Conservation (phyloP, 37 sponge, comb jelly and placozoan species). For the Halisarca cf. caerulea region DNA sequence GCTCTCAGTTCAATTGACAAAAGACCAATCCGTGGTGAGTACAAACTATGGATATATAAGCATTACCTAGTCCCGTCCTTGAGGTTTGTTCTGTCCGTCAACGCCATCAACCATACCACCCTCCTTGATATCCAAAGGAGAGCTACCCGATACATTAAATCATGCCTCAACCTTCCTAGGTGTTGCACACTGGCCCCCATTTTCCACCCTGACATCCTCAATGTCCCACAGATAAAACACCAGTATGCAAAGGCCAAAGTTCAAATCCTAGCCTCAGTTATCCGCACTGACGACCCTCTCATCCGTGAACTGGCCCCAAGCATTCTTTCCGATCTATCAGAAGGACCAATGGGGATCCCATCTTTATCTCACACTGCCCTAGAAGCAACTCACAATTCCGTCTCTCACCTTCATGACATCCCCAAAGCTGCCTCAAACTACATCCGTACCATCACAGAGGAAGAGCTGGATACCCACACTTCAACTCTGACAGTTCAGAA, state of each 20-base stretch:
- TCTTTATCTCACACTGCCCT: not conserved
- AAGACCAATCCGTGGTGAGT: slow-evolving; percentile 37
- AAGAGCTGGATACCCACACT: not conserved
- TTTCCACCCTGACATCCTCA: not conserved
- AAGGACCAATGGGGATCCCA: not conserved
- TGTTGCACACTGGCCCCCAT: not conserved
- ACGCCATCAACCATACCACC: not conserved
- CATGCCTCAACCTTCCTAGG: not conserved
- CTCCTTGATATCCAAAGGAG: not conserved
- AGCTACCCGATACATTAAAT: slow-evolving; percentile 2
- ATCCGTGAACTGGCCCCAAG: not conserved
- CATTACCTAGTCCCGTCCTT: slow-evolving; percentile 11
- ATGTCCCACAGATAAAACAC: not conserved
- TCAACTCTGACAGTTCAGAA: not conserved
- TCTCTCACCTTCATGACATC: not conserved
- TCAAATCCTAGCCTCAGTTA: not conserved
- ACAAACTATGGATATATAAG: slow-evolving; percentile 25
- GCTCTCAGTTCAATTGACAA: slow-evolving; percentile 22
- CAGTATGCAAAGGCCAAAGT: slow-evolving; percentile 13
- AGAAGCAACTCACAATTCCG: not conserved
- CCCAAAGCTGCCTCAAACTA: slow-evolving; percentile 5
- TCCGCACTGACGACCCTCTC: not conserved
- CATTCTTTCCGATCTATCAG: not conserved
- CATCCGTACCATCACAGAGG: not conserved
- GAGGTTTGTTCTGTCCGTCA: not conserved